Conservation (phyloP, 2,113 vertebrate species). For the Spilogale gracilis region DNA sequence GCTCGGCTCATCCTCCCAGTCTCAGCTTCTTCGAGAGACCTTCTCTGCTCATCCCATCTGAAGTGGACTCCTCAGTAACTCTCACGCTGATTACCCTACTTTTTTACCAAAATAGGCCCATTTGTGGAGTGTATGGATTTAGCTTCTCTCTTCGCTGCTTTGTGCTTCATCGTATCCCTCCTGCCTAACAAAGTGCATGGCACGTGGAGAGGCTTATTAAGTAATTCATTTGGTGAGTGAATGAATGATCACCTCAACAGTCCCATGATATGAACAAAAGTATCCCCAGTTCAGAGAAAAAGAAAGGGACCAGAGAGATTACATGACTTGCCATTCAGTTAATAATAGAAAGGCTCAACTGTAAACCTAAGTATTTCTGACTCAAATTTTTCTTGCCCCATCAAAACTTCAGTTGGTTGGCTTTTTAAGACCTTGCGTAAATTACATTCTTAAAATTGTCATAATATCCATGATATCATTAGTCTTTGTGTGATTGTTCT, state of each 20-base stretch:
- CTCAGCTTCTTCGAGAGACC: not conserved
- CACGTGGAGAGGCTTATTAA: not conserved
- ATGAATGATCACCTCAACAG: not conserved
- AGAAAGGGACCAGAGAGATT: not conserved
- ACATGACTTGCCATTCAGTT: not conserved
- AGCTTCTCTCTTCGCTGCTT: not conserved
- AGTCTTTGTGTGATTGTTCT: not conserved
- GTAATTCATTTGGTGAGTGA: not conserved
- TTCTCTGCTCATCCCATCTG: not conserved
- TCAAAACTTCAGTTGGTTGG: not conserved
- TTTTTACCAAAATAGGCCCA: not conserved
- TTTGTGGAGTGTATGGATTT: not conserved
- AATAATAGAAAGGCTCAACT: not conserved
- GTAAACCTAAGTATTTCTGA: not conserved
- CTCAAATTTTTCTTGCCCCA: not conserved
- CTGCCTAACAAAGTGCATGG: not conserved
- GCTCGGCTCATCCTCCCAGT: too few relatives aligned
- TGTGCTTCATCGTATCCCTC: not conserved
- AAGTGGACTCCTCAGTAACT: not conserved
- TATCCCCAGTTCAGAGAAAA: not conserved
- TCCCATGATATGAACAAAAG: not conserved
- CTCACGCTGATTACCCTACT: not conserved
- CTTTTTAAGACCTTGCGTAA: not conserved
- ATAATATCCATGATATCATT: not conserved
- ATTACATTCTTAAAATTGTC: conserved; percentile 4